A percentile compares a stretch with the other conserved stretches of the same genome.
Evolutionary conservation across 2,888 invertebrate genomes (phyloP).

Genomic region (Meandrusa payeni): DNA sequence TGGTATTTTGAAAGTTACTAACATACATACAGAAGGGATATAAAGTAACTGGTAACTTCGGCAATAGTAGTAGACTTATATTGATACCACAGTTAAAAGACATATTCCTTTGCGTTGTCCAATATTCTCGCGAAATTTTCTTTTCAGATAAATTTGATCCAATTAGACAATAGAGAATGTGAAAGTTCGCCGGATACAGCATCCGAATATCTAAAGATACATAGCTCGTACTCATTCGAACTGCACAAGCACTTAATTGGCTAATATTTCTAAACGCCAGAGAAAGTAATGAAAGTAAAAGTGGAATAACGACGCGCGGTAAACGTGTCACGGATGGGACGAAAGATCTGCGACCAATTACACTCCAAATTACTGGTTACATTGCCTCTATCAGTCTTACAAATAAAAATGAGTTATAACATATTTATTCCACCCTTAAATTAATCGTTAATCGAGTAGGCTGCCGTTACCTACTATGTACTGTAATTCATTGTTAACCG

Average conservation of each 20-base stretch:
- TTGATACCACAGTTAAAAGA: too few relatives aligned
- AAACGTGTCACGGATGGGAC: constrained; percentile 23
- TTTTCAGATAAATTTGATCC: too few relatives aligned
- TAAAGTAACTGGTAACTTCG: too few relatives aligned
- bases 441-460: constrained; percentile 8
- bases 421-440: too few relatives aligned
- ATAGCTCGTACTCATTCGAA: constrained; percentile 6
- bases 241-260: constrained; percentile 21
- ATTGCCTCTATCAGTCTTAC: not conserved
- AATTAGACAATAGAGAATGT: constrained; percentile 18
- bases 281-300: constrained; percentile 25
- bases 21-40: too few relatives aligned
- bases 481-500: constrained; percentile 3
- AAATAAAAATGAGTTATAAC: not conserved
- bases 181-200: constrained; percentile 13
- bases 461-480: not conserved
- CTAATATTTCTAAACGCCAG: constrained; percentile 22
- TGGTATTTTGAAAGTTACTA: too few relatives aligned
- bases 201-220: constrained; percentile 1
- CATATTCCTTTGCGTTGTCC: too few relatives aligned
- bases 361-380: constrained; percentile 14
- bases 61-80: too few relatives aligned
- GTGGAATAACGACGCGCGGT: constrained; percentile 15
- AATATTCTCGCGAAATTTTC: too few relatives aligned
- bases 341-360: constrained; percentile 22